Percentiles rank a stretch among this genome's conserved stretches.
These are phyloP conservation scores for Magallana gigas DNA, from an alignment of 1,140 invertebrate genomes.

Conservation along the genomic window DNA sequence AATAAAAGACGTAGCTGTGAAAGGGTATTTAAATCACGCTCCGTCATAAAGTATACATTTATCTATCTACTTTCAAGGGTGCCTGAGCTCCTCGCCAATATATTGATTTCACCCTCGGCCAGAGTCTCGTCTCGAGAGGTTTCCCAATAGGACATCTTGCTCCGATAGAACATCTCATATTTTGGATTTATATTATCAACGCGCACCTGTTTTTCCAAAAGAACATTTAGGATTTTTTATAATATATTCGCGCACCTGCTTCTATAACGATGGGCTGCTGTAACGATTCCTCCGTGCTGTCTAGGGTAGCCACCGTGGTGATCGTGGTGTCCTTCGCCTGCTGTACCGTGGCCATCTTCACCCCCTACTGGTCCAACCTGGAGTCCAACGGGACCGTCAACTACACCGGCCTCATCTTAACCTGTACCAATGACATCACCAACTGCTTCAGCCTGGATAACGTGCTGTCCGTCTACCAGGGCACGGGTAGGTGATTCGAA, in stretches of 20 bases:
- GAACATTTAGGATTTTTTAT: too few relatives aligned
- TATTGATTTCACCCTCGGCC: too few relatives aligned
- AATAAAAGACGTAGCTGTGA: not conserved
- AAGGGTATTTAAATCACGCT: conserved; percentile 4
- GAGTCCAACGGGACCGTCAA: conserved; percentile 48
- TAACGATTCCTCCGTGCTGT: conserved; percentile 39
- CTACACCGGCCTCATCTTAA: conserved; percentile 49
- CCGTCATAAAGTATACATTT: not conserved
- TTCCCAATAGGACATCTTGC: too few relatives aligned
- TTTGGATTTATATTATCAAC: too few relatives aligned
- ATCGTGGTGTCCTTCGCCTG: conserved; percentile 52
- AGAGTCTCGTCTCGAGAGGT: too few relatives aligned
- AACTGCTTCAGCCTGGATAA: conserved; percentile 54
- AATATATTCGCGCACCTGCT: too few relatives aligned
- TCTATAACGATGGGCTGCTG: conserved; percentile 31
- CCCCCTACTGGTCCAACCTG: conserved; percentile 55
- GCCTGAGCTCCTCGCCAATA: not conserved
- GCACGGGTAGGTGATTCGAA: conserved; percentile 29
- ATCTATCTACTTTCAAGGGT: not conserved
- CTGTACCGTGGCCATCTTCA: conserved; percentile 55
- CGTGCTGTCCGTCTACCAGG: conserved; percentile 47
- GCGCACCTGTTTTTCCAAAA: too few relatives aligned
- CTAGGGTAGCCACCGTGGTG: conserved; percentile 48
- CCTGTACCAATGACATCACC: conserved; percentile 50
- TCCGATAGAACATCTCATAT: too few relatives aligned